A percentile compares a stretch with the other conserved stretches of the same genome.
Evolutionary conservation across 2,113 vertebrate genomes (phyloP).

Genomic region (Poecile atricapillus): DNA sequence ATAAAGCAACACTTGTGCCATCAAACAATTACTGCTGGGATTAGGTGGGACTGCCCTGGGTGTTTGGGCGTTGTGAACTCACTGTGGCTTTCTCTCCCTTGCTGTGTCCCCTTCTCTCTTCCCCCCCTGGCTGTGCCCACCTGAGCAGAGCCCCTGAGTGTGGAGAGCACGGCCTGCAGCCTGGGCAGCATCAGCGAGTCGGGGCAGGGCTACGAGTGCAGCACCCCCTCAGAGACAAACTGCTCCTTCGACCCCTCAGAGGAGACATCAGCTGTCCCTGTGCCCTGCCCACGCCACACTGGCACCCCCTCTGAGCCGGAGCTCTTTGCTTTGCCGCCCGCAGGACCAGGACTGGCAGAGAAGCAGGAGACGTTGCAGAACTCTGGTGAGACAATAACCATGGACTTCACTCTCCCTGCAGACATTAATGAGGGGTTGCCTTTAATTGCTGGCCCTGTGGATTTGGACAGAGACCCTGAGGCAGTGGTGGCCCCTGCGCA

Average conservation of each 20-base stretch:
- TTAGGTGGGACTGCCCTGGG: neutral
- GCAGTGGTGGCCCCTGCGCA: conserved; percentile 65
- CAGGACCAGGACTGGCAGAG: neutral
- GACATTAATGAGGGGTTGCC: conserved; percentile 64
- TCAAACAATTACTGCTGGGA: neutral
- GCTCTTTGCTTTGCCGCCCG: conserved; percentile 57
- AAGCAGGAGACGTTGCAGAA: conserved; percentile 69
- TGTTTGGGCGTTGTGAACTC: rapidly evolving
- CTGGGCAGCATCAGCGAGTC: conserved; percentile 48
- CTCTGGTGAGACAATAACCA: conserved; percentile 57
- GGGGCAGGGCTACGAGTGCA: conserved; percentile 63
- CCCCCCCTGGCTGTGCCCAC: neutral
- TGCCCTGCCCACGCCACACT: neutral
- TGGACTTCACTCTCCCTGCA: conserved; percentile 71
- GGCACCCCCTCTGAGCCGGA: conserved; percentile 25
- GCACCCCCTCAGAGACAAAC: conserved; percentile 57
- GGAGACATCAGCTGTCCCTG: neutral
- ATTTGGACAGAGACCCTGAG: conserved; percentile 60
- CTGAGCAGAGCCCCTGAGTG: conserved; percentile 50
- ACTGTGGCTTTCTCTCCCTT: neutral
- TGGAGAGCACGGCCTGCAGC: conserved; percentile 48
- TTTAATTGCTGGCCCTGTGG: conserved; percentile 58
- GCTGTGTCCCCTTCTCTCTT: neutral
- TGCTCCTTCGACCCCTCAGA: conserved; percentile 47
- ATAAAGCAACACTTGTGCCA: neutral